Evolutionary conservation across 2,888 invertebrate species (phyloP), one percentile per base, ranked within the genome.

Genomic region (Pterostichus niger): DNA sequence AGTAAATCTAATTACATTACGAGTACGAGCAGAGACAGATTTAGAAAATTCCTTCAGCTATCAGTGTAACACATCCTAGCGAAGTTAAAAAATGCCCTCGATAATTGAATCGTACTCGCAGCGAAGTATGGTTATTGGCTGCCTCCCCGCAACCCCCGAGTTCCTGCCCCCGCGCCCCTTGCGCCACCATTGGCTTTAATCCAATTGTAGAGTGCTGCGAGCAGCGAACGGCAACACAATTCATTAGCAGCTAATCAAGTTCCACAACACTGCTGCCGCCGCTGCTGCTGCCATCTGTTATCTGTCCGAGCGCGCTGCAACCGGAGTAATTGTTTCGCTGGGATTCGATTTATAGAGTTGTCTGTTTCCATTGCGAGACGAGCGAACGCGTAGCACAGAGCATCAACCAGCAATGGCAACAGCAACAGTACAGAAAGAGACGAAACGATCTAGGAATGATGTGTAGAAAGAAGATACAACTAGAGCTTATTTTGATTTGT

Each of bases 161-260:
- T 17, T 24, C 13, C 75, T n/a, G n/a, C 35, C 64, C 64, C 33
- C 35, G 40, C 64, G 11, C 13, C 35, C 35, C 64, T 59, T 33
- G 46, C 75, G 13, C 31, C 52, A 10, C 13, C 24, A 9, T 17
- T 33, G 54, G 86, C 86, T 87, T 87, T 88, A 88, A 88, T 88
- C 87, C 88, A 88, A 88, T 88, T 87, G 88, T 88, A 71, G 73
- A 81, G 71, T 73, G 73, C 54, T 61, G 82, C 76, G 75, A 81
- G 81, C 87, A 56, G 75, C 87, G 84, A 84, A 86, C 86, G 87
- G 86, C 87, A 86, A 87, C 87, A 87, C 88, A 88, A 88, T 88
- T 88, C 88, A 88, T 88, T 88, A 88, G 88, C 85, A 88, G 86
- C 88, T 88, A 88, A 88, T 88, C 88, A 88, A 88, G 88, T 88